These are phyloP conservation scores for Lissonota sp. DNA, from an alignment of 2,888 invertebrate genomes.

Conservation along the genomic window DNA sequence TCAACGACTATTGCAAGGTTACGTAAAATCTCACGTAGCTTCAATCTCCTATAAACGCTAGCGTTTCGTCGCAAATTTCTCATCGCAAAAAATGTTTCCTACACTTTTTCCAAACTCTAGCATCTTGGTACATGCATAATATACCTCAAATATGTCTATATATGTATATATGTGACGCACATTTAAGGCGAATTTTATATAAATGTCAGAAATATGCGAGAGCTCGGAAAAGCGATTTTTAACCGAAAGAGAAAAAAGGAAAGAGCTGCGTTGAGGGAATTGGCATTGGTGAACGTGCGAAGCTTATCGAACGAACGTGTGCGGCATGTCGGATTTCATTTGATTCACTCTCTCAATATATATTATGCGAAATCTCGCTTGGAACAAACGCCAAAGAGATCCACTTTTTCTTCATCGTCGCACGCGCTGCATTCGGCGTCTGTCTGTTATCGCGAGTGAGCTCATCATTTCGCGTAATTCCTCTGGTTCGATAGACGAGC, in stretches of 20 bases:
- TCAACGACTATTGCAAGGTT: slow-evolving; percentile 56
- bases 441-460: slow-evolving; percentile 18
- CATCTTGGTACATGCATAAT: slow-evolving; percentile 4
- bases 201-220: too few species aligned
- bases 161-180: not conserved
- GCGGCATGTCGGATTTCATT: slow-evolving; percentile 58
- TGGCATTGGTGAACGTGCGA: slow-evolving; percentile 51
- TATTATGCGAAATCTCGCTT: slow-evolving; percentile 41
- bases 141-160: slow-evolving; percentile 13
- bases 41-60: slow-evolving; percentile 12
- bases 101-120: slow-evolving; percentile 48
- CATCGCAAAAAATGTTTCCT: slow-evolving; percentile 54
- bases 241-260: slow-evolving; percentile 45
- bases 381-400: slow-evolving; percentile 5
- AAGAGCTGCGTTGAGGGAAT: slow-evolving; percentile 11
- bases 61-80: slow-evolving; percentile 47
- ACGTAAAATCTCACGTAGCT: slow-evolving; percentile 60
- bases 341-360: slow-evolving; percentile 44
- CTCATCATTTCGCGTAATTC: slow-evolving; percentile 43
- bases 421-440: slow-evolving; percentile 16
- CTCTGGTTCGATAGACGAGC: not conserved
- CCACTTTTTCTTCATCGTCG: not conserved
- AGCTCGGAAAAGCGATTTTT: slow-evolving; percentile 33
- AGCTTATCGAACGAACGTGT: slow-evolving; percentile 57
- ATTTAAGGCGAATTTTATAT: too few species aligned